Evolutionary conservation across 1,140 invertebrate genomes (phyloP), one percentile per base, ranked within the genome.

Genomic region (Hesperophylax magnus): DNA sequence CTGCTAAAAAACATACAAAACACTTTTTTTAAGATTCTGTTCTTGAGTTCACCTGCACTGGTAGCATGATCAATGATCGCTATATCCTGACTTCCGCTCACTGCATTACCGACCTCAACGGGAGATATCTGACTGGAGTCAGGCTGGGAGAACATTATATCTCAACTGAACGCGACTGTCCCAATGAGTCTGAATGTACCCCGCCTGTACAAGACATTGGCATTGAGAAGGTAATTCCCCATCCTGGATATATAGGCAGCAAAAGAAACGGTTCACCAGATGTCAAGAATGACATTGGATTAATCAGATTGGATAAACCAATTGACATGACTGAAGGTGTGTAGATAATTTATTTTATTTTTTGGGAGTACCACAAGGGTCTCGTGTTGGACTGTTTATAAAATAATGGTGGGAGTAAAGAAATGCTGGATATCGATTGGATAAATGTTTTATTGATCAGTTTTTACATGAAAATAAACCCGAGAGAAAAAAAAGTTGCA

Each of bases 71-170:
- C 78, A 92, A 90, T 54, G 86, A 91, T 54, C 88, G 92, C 84
- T 94, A 94, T 82, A 90, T 95, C 34, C 86, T 95, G 15, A 95
- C 94, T 1, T 94, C 94, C 1, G 94, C 93, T 1, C 94, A 95
- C 84, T 95, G 93, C 77, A 90, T 95, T 7, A 90, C 89, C 3
- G 85, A 87, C 7, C 84, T 93, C 27, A 47, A 52, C 22, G 85
- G 87, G 78, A 78, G 88, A 71, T 86, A 77, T 69, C 78, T 91
- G 53, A 80, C 85, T 75, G 89, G 89, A 31, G 91, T 93, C 0
- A 86, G 94, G 56, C 86, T 94, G 0, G 94, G 94, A 11, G 93
- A 95, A 69, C 90, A 94, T 81, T 90, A 94, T 81, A 11, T 60
- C 0, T 14, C 22, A 11, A 61, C 54, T 3, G 15, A 61, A 86